These are phyloP conservation scores for Drosophila mauritiana DNA, from an alignment of 1,140 invertebrate species.

Conservation along the genomic window DNA sequence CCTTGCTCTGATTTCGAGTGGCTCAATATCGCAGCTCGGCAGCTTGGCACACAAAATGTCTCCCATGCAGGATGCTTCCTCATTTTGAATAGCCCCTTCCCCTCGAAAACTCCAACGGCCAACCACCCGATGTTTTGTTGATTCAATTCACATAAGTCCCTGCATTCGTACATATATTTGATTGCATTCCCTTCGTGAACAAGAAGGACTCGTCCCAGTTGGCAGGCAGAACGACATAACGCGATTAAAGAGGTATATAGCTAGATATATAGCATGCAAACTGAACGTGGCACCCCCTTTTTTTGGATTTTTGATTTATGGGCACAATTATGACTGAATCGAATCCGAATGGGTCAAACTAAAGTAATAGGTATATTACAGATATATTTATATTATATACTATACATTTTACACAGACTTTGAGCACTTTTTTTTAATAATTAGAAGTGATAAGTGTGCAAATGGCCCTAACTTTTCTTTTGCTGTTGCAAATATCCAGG, in stretches of 20 bases:
- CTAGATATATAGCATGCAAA: not conserved
- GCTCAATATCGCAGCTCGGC: constrained; percentile 12
- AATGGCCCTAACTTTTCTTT: too few species aligned
- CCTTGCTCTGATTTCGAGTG: constrained; percentile 40
- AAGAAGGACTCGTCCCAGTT: not conserved
- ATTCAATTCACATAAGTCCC: constrained; percentile 44
- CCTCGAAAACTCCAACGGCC: not conserved
- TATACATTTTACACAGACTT: not conserved
- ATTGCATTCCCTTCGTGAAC: constrained; percentile 18
- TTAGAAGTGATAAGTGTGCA: too few species aligned
- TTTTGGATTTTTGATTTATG: not conserved
- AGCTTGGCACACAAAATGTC: constrained; percentile 60
- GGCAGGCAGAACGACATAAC: constrained; percentile 4
- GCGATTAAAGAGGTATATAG: constrained; percentile 4
- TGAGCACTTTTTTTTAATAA: not conserved
- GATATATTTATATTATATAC: not conserved
- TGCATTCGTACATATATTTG: constrained; percentile 35
- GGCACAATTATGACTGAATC: not conserved
- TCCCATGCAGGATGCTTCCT: constrained; percentile 59
- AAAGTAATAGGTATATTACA: too few species aligned
- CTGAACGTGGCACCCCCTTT: not conserved
- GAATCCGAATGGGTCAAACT: not conserved
- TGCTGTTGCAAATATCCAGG: not conserved
- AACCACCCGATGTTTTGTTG: constrained; percentile 32
- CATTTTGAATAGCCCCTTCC: constrained; percentile 21